Evolutionary conservation across 2,113 vertebrate genomes (phyloP).

Genomic region (Oncorhynchus keta): DNA sequence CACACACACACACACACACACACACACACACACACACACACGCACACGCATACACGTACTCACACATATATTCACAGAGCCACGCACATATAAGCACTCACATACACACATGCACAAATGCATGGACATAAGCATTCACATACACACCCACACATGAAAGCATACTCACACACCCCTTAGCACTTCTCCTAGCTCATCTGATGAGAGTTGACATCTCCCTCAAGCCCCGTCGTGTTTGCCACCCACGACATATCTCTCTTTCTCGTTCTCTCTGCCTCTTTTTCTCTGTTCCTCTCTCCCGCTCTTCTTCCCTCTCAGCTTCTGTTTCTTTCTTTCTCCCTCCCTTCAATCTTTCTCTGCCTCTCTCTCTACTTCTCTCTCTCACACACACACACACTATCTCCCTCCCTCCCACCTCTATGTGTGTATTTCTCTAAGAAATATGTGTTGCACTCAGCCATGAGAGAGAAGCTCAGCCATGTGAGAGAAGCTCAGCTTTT

Average conservation of each 20-base stretch:
- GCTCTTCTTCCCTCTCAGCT: background rate
- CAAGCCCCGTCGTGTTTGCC: slow-evolving; percentile 24
- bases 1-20: background rate
- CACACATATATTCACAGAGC: background rate
- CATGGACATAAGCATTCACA: slow-evolving; percentile 3
- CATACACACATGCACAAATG: slow-evolving; percentile 1
- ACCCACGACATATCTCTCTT: slow-evolving; percentile 29
- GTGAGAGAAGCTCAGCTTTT: background rate
- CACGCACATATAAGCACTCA: background rate
- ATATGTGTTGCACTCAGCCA: background rate
- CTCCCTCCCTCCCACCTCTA: background rate
- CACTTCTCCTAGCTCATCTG: slow-evolving; percentile 25
- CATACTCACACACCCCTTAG: slow-evolving; percentile 6
- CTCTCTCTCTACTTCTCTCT: background rate
- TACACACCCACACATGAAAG: background rate
- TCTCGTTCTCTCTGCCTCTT: slow-evolving; percentile 17
- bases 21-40: slow-evolving; percentile 1
- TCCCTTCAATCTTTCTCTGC: background rate
- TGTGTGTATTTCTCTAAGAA: background rate
- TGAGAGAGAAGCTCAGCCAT: background rate
- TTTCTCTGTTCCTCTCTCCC: background rate
- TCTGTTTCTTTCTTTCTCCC: background rate
- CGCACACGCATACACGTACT: background rate
- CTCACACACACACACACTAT: background rate
- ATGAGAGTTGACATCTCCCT: slow-evolving; percentile 43